These are phyloP conservation scores for Saguinus oedipus DNA, from an alignment of 2,797 vertebrate species.

Conservation along the genomic window DNA sequence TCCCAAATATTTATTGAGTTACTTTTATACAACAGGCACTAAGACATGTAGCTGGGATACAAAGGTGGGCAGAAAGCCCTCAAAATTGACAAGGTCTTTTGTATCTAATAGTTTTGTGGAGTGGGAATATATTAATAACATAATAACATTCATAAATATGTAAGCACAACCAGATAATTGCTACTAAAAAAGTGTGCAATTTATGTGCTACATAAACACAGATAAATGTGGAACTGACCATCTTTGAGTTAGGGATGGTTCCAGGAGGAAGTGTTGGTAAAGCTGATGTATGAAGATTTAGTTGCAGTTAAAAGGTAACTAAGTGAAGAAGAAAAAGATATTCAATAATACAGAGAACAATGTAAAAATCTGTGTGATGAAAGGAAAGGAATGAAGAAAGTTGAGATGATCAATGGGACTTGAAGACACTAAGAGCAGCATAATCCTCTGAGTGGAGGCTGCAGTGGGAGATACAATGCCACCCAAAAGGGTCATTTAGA, in stretches of 20 bases:
- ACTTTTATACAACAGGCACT: not conserved
- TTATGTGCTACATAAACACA: not conserved
- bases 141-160: not conserved
- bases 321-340: not conserved
- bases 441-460: too few relatives aligned
- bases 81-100: not conserved
- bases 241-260: not conserved
- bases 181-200: not conserved
- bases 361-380: not conserved
- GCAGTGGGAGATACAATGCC: not conserved
- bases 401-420: not conserved
- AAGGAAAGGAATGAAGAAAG: not conserved
- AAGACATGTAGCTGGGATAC: not conserved
- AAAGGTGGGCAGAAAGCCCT: not conserved
- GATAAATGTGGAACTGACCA: too few relatives aligned
- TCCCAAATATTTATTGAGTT: not conserved
- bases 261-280: not conserved
- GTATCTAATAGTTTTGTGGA: not conserved
- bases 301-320: not conserved
- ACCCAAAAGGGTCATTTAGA: not conserved
- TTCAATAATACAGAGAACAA: not conserved
- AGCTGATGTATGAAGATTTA: not conserved
- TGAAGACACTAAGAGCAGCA: not conserved
- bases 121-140: not conserved
- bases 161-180: not conserved